These are phyloP conservation scores for Rhinolophus ferrumequinum DNA, from an alignment of 2,113 vertebrate species.

Conservation along the genomic window DNA sequence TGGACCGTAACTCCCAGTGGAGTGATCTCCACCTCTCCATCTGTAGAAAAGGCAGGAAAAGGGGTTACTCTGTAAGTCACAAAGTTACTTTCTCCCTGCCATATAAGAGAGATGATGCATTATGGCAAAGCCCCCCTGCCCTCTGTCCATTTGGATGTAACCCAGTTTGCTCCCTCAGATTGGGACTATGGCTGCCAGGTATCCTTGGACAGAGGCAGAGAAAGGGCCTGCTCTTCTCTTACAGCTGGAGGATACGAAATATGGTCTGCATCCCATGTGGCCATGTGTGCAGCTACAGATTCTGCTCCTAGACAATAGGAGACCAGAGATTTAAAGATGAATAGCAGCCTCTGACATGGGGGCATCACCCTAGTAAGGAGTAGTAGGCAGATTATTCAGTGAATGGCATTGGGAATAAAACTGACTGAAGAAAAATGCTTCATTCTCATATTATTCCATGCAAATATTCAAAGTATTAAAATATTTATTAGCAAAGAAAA, in stretches of 20 bases:
- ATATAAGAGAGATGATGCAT: neutral
- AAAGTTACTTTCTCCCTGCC: neutral
- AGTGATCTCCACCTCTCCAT: neutral
- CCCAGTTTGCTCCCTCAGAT: neutral
- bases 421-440: neutral
- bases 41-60: neutral
- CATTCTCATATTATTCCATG: neutral
- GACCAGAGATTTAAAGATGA: neutral
- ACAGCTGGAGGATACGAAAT: neutral
- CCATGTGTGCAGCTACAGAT: neutral
- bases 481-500: neutral
- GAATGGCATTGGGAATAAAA: neutral
- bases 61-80: neutral
- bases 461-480: slow-evolving; percentile 2
- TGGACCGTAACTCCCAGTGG: neutral
- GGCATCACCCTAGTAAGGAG: neutral
- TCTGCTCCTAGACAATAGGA: neutral
- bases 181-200: neutral
- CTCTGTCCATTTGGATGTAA: neutral
- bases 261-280: neutral
- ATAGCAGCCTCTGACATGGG: neutral
- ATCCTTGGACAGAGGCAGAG: neutral
- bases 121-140: neutral
- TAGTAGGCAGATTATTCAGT: neutral
- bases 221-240: neutral